Conservation (phyloP, 2,797 vertebrate species). For the Sebastes nivosus region DNA sequence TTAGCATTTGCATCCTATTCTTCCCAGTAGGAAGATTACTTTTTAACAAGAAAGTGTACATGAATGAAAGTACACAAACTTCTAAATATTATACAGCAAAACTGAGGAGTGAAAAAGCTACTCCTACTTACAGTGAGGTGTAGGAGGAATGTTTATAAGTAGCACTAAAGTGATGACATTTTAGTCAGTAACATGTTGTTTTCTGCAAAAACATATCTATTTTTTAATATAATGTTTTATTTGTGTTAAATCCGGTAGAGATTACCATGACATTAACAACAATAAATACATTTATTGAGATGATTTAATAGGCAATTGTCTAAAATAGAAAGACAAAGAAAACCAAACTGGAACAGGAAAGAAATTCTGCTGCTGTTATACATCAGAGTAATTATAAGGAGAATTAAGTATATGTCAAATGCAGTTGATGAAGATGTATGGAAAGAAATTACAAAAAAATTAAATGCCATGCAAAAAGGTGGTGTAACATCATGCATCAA, state of each 20-base stretch:
- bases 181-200: background rate
- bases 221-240: background rate
- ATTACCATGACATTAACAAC: background rate
- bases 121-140: too few species aligned
- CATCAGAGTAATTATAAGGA: background rate
- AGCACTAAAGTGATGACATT: too few species aligned
- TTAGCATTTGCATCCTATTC: background rate
- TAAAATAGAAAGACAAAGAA: background rate
- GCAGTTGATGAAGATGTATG: background rate
- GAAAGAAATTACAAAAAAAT: background rate
- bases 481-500: background rate
- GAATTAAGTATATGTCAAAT: too few species aligned
- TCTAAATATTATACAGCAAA: too few species aligned
- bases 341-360: background rate
- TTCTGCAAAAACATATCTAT: background rate
- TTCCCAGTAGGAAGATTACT: too few species aligned
- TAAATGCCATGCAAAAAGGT: background rate
- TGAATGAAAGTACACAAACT: background rate
- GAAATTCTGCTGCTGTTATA: background rate
- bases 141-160: too few species aligned
- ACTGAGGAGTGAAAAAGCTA: too few species aligned
- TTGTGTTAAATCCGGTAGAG: background rate
- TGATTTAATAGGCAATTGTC: background rate
- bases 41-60: background rate
- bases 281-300: background rate